Conservation (phyloP, 2,113 vertebrate species). For the Albula goreensis region DNA sequence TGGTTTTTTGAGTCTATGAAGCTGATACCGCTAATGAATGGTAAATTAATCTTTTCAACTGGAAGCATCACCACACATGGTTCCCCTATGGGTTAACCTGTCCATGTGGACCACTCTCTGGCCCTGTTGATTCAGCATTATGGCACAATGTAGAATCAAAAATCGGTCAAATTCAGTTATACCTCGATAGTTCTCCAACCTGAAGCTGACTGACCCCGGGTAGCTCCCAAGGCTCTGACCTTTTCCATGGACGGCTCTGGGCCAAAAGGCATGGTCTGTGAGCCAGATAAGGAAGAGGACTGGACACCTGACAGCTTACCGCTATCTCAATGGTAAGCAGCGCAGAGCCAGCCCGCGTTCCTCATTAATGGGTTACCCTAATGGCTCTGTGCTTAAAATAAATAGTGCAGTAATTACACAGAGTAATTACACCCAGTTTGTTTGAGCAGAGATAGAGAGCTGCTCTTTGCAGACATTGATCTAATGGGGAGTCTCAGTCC, state of each 20-base stretch:
- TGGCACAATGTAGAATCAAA: constrained; percentile 49
- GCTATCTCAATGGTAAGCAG: constrained; percentile 16
- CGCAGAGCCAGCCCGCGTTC: not conserved
- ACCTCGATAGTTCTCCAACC: constrained; percentile 66
- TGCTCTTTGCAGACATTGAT: constrained; percentile 14
- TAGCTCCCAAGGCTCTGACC: constrained; percentile 50
- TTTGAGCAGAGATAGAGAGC: constrained; percentile 10
- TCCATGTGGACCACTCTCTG: not conserved
- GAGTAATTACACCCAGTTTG: not conserved
- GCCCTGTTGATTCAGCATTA: not conserved
- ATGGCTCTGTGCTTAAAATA: not conserved
- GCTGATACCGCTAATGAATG: not conserved
- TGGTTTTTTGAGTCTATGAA: not conserved
- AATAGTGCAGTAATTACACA: constrained; percentile 10
- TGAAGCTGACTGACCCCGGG: constrained; percentile 32
- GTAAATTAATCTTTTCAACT: not conserved
- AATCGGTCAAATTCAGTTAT: constrained; percentile 60
- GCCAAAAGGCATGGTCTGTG: not conserved
- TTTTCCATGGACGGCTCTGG: constrained; percentile 38
- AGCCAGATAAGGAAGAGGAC: not conserved
- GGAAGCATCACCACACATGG: not conserved
- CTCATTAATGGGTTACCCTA: constrained; percentile 11
- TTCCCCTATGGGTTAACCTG: too few relatives aligned
- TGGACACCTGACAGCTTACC: not conserved
- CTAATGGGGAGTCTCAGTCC: constrained; percentile 19